These are phyloP conservation scores for Monodelphis domestica DNA, from an alignment of 2,797 vertebrate genomes.

Conservation along the genomic window DNA sequence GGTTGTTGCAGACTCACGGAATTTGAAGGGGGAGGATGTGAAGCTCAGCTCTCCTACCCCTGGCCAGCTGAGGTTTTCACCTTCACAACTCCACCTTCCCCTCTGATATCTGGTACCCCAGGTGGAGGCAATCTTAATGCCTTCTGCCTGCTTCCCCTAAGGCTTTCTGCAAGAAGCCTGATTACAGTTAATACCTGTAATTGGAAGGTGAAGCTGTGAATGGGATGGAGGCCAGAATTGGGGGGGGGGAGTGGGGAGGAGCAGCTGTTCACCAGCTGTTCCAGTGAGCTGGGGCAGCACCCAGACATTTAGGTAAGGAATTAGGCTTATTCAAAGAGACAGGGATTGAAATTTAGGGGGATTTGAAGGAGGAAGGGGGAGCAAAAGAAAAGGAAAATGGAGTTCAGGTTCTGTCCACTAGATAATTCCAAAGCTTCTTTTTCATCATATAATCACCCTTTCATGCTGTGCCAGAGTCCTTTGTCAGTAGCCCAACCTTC, in stretches of 20 bases:
- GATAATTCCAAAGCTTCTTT: neutral
- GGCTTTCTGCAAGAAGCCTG: neutral
- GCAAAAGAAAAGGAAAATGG: neutral
- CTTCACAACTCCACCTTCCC: neutral
- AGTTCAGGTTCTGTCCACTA: neutral
- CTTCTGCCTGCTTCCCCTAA: conserved; percentile 1
- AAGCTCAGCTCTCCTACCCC: too few relatives aligned
- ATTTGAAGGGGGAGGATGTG: neutral
- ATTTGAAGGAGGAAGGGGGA: neutral
- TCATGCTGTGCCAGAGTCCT: neutral
- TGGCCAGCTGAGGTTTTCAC: neutral
- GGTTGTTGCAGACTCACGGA: neutral
- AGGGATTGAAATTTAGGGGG: conserved; percentile 8
- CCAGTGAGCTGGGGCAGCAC: neutral
- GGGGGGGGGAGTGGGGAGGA: neutral
- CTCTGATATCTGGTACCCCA: neutral
- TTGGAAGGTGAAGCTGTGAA: conserved; percentile 51
- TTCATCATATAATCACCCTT: too few relatives aligned
- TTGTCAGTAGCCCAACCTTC: neutral
- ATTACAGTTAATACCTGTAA: conserved; percentile 49
- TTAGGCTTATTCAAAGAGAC: conserved; percentile 28
- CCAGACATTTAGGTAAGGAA: neutral
- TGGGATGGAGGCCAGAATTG: neutral
- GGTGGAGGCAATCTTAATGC: neutral
- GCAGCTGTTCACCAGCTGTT: conserved; percentile 19